Percentiles rank a stretch among this genome's conserved stretches.
These are phyloP conservation scores for Geothlypis trichas DNA, from an alignment of 2,113 vertebrate species.

Conservation along the genomic window DNA sequence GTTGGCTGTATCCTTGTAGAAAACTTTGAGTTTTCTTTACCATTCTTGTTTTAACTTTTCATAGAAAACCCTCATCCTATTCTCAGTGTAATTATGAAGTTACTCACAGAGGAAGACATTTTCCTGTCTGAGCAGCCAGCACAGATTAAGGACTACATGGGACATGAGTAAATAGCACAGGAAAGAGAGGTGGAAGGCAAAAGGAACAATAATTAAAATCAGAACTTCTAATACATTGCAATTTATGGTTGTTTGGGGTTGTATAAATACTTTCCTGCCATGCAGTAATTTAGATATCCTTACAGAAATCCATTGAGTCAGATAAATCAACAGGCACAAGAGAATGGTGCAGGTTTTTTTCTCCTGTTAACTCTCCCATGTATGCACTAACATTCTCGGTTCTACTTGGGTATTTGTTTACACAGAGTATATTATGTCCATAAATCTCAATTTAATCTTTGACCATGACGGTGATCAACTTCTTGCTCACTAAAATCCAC, in stretches of 20 bases:
- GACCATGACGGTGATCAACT: not conserved
- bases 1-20: not conserved
- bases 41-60: not conserved
- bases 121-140: not conserved
- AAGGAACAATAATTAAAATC: not conserved
- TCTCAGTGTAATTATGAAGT: not conserved
- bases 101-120: not conserved
- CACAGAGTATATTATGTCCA: not conserved
- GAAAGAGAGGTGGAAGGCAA: not conserved
- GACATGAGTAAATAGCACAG: not conserved
- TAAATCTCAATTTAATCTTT: not conserved
- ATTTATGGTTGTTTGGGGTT: not conserved
- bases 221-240: not conserved
- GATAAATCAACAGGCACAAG: not conserved
- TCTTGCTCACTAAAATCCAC: not conserved
- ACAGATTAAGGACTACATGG: not conserved
- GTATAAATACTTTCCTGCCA: not conserved
- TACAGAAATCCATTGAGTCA: not conserved
- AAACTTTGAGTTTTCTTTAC: not conserved
- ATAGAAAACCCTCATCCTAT: not conserved
- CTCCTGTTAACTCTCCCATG: not conserved
- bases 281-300: not conserved
- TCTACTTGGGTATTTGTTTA: not conserved
- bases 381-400: not conserved
- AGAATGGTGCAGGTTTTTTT: not conserved